A percentile compares a stretch with the other conserved stretches of the same genome.
Evolutionary conservation across 1,140 invertebrate genomes (phyloP).

Genomic region (Ostrea denselamellosa): DNA sequence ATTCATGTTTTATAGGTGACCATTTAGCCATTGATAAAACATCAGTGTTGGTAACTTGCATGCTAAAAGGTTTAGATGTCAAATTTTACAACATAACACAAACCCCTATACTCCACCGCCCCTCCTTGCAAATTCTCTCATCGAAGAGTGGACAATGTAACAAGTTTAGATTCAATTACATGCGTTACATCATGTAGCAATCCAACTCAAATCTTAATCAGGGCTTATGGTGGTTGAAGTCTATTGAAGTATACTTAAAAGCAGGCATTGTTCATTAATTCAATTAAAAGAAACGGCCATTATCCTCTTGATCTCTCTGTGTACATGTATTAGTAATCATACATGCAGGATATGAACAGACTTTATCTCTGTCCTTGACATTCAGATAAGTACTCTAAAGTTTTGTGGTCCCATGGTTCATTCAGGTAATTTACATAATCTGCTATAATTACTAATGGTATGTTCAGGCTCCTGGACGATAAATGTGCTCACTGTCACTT

Average conservation of each 20-base stretch:
- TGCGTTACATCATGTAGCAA: neutral
- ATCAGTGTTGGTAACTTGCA: too few species aligned
- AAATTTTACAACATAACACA: too few species aligned
- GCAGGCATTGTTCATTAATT: neutral
- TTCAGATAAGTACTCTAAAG: neutral
- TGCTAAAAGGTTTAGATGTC: too few species aligned
- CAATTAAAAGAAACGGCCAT: neutral
- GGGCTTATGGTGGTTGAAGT: neutral
- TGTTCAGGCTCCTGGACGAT: too few species aligned
- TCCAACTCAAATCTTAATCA: neutral
- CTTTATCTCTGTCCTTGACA: neutral
- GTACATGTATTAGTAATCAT: neutral
- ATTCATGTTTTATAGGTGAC: too few species aligned
- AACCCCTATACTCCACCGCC: too few species aligned
- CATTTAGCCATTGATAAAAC: too few species aligned
- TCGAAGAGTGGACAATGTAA: too few species aligned
- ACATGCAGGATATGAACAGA: neutral
- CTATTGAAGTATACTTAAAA: neutral
- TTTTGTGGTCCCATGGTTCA: slow-evolving; percentile 1
- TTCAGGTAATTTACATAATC: neutral
- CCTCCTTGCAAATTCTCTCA: too few species aligned
- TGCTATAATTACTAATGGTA: too few species aligned
- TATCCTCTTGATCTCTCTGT: neutral
- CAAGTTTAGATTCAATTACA: neutral
- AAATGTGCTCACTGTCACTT: too few species aligned